Evolutionary conservation across 2,797 vertebrate genomes (phyloP), one percentile per base, ranked within the genome.

Genomic region (Pyrrhura leucotis): DNA sequence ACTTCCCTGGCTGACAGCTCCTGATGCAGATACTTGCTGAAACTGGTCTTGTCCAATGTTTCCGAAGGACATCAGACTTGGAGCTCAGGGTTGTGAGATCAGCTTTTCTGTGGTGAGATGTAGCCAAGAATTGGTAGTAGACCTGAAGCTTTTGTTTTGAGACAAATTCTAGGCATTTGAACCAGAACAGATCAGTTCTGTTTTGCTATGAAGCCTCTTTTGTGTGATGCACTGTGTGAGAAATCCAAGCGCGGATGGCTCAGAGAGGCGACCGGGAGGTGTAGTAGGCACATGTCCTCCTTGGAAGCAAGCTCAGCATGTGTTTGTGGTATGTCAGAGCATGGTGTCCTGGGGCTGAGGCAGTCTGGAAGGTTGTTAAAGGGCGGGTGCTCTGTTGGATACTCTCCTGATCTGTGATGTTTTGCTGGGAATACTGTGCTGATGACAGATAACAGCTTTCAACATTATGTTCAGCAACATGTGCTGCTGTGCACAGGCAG

Each of bases 241-340:
- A 67, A 33, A 5, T 23, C 5, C 0, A 0, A 23, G 26, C 26
- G 13, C 28, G 48, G 48, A 14, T 4, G 12, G 50, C 42, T 75
- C 63, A 5, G 12, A 59, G 77, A 50, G 42, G 40, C 59, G 56
- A 9, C 74, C 23, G 14, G 78, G 66, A 82, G 66, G 39, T 59
- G 47, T 21, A 73, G 56, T 21, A 68, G 23, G 29, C 76, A 35
- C 15, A 63, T 68, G 45, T 82, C 29, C 31, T 79, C 42, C 51
- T 29, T 18, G 21, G 50, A 69, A 76, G 16, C 7, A 33, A 48
- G 39, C 59, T 68, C 48, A 40, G 29, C 1, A 2, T 42, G 67
- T 62, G 19, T 37, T 1, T 22, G 47, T 58, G 50, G 8, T 35
- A 4, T 37, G 17, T 48, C 67, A 84, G 73, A 82, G 6, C 44